These are phyloP conservation scores for Aphelenchoides avenae DNA, from an alignment of 1,140 invertebrate species.

Conservation along the genomic window DNA sequence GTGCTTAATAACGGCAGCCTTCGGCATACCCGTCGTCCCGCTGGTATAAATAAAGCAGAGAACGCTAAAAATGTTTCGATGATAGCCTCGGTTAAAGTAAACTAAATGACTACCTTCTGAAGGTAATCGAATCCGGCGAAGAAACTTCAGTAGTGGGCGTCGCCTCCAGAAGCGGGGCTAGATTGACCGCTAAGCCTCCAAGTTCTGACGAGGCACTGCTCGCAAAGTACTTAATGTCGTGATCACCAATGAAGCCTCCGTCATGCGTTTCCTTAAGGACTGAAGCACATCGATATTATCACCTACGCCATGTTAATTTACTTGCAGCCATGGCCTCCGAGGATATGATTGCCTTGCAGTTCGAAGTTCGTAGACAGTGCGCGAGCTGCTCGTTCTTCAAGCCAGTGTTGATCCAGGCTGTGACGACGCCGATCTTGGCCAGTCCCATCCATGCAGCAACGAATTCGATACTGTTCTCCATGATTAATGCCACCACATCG, in stretches of 20 bases:
- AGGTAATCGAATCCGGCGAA: too few relatives aligned
- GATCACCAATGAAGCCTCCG: slow-evolving; percentile 8
- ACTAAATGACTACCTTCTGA: too few relatives aligned
- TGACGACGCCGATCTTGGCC: slow-evolving; percentile 60
- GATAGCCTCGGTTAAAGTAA: too few relatives aligned
- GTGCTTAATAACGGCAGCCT: slow-evolving; percentile 60
- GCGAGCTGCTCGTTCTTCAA: slow-evolving; percentile 71
- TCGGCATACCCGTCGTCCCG: slow-evolving; percentile 60
- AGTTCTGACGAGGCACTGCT: too few relatives aligned
- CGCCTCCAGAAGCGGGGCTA: too few relatives aligned
- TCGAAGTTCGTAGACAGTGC: slow-evolving; percentile 65
- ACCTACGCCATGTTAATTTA: too few relatives aligned
- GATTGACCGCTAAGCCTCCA: too few relatives aligned
- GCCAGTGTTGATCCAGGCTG: slow-evolving; percentile 81
- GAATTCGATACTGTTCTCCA: slow-evolving; percentile 68
- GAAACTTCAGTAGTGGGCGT: too few relatives aligned
- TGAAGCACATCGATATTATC: too few relatives aligned
- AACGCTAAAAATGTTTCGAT: too few relatives aligned
- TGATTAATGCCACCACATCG: slow-evolving; percentile 77
- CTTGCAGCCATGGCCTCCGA: slow-evolving; percentile 26
- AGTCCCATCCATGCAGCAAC: slow-evolving; percentile 59
- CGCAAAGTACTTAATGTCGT: slow-evolving; percentile 10
- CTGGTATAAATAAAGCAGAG: slow-evolving; percentile 60
- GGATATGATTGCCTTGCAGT: slow-evolving; percentile 39
- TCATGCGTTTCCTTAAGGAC: slow-evolving; percentile 5